Base-by-base conservation (phyloP, 2,113 vertebrate species). In the Spermophilus dauricus region DNA sequence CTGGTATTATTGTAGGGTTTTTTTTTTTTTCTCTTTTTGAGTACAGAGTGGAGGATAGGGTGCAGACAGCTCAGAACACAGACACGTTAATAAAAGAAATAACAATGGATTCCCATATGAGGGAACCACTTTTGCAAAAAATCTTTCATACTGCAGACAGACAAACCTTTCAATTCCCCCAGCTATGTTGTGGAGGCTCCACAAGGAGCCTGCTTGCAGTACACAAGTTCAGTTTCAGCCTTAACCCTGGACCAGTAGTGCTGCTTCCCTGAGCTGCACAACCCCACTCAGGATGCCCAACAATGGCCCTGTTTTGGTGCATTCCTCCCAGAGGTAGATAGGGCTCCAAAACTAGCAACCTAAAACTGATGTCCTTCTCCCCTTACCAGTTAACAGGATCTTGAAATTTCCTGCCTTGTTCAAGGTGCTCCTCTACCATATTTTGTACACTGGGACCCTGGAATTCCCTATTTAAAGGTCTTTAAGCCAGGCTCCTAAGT, bases 281-380 rank as follows among this genome's bases (percentile, higher is more conserved):
- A n/a, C 2, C 39, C 17, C 8, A 53, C 9, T 34, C 34, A 70
- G 24, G n/a, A 16, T 51, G 0, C 30, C 73, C 8, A 37, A 1
- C 2, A 24, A 56, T 69, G 17, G 16, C 10, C 14, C 4, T 51
- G 17, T 92, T 39, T 48, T 8, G 30, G 16, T 37, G 37, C 63
- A 5, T 0, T 7, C 39, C 13, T 86, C 28, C n/a, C 2, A 22
- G n/a, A 12, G 5, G 14, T 6, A 0, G 34, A 1, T 22, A 58
- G 20, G 14, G 30, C 45, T 82, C 61, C 2, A 81, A 75, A 39
- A 58, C 26, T 37, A 75, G 56, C 48, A 87, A 53, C 14, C 39
- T 32, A 3, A 37, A 61, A 10, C 20, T 2, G 12, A 4, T 51
- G 48, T 0, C 32, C 6, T 7, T 65, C 13, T 67, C 4, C 8